A percentile compares a stretch with the other conserved stretches of the same genome.
Evolutionary conservation across 2,113 vertebrate species (phyloP).

Genomic region (Pangasianodon gigas): DNA sequence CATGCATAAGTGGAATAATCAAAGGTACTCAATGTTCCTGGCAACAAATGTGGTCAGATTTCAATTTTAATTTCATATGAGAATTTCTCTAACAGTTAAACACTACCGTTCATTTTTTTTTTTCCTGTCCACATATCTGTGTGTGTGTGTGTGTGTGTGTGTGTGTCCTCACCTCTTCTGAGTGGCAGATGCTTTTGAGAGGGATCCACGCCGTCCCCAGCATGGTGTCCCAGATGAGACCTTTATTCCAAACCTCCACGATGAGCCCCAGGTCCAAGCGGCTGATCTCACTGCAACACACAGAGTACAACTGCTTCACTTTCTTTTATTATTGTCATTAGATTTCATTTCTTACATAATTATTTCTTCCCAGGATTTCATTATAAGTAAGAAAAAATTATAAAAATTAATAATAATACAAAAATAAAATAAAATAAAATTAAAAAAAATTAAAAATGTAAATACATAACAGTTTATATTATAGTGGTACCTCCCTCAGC

Average conservation of each 20-base stretch:
- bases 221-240: constrained; percentile 98
- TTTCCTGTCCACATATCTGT: not conserved
- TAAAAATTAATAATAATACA: too few relatives aligned
- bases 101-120: not conserved
- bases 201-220: constrained; percentile 93
- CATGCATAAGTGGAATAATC: too few relatives aligned
- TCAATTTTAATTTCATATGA: not conserved
- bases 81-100: not conserved
- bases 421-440: too few relatives aligned
- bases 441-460: too few relatives aligned
- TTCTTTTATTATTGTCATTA: not conserved
- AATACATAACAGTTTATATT: too few relatives aligned
- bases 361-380: too few relatives aligned
- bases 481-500: too few relatives aligned
- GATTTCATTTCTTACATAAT: not conserved
- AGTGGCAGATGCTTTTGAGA: constrained; percentile 84
- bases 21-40: not conserved
- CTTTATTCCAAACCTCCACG: constrained; percentile 99
- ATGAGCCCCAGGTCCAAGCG: constrained; percentile 93
- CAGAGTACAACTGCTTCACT: not conserved
- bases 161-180: constrained; percentile 82
- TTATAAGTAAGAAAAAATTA: too few relatives aligned
- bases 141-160: not conserved
- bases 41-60: not conserved
- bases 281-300: constrained; percentile 87